Base-by-base conservation (phyloP, 2,797 vertebrate species). In the Pseudomugil tenellus region DNA sequence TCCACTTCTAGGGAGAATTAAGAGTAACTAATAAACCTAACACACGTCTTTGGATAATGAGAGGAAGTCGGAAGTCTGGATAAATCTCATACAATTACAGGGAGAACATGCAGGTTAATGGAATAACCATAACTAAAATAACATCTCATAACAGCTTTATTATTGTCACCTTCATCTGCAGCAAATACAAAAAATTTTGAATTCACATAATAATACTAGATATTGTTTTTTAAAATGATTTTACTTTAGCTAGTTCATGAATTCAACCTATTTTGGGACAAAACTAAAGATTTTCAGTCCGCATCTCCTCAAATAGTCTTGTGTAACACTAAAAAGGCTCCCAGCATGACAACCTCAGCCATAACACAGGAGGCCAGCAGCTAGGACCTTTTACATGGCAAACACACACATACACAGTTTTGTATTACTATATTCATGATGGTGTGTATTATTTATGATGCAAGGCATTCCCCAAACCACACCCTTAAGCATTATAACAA, bases 391-490 rank as follows among this genome's bases (percentile, higher is more conserved):
- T 49, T 49, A 49, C 25, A 49, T 4, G 11, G 6, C 48, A 4
- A 2, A 46, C 3, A 32, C n/a, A 25, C 48, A 51, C 23, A 26
- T 23, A 26, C 2, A 51, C 23, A 51, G 21, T 51, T 53, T 53
- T 63, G 17, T 43, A 37, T 32, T 53, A 61, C 58, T 60, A 28
- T 21, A 60, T 67, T 63, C 74, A 70, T 74, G 34, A 53, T 41
- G 52, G 39, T 34, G 23, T 63, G 55, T 43, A 65, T 74, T 63
- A 67, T 74, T 74, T 74, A 74, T 77, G 31, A 63, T 43, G 48
- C 52, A 53, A 49, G 63, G 57, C 48, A 61, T 43, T 63, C 39
- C 32, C 14, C 10, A 58, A 6, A 21, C n/a, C 19, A 69, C 35
- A 57, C 34, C 58, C 37, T 43, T 43, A 32, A 63, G 53, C 46